Evolutionary conservation across 30 jellyfish, hydroid and myxozoan genomes (phyloP).

Genomic region (Rhopilema esculentum): DNA sequence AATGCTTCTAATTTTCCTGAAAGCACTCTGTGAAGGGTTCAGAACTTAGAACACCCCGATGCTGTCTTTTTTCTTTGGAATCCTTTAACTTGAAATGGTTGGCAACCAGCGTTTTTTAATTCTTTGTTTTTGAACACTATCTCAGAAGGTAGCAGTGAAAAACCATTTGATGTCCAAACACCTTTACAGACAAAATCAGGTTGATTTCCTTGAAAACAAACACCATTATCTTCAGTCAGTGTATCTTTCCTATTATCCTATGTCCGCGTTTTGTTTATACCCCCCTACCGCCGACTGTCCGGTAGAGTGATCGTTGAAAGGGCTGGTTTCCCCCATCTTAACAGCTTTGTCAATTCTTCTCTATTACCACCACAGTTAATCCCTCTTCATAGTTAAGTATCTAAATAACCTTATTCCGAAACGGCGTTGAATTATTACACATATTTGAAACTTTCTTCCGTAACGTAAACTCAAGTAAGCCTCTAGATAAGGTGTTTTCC

Average conservation of each 20-base stretch:
- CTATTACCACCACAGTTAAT: background rate
- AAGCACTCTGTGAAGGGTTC: too few species aligned
- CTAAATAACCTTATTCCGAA: slow-evolving; percentile 24
- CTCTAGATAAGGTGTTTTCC: background rate
- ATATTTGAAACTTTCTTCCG: slow-evolving; percentile 18
- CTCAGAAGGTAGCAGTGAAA: too few species aligned
- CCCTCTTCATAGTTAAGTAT: background rate
- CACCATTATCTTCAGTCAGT: background rate
- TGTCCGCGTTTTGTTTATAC: background rate
- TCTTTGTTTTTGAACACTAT: too few species aligned
- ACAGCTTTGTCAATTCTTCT: background rate
- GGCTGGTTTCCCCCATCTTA: background rate
- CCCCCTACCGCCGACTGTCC: background rate
- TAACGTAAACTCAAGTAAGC: slow-evolving; percentile 1
- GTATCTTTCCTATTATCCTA: background rate
- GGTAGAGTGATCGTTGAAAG: background rate
- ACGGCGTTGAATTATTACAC: slow-evolving; percentile 4
- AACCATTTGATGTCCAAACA: too few species aligned
- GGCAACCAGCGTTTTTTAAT: too few species aligned
- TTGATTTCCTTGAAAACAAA: background rate
- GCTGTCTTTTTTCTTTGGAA: too few species aligned
- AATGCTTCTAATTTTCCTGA: too few species aligned
- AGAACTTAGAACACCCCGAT: too few species aligned
- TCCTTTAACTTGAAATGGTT: too few species aligned
- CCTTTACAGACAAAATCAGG: background rate